Percentiles rank a stretch among this genome's conserved stretches.
These are phyloP conservation scores for Drosophila kurseongensis DNA, from an alignment of 1,140 invertebrate species.

Conservation along the genomic window DNA sequence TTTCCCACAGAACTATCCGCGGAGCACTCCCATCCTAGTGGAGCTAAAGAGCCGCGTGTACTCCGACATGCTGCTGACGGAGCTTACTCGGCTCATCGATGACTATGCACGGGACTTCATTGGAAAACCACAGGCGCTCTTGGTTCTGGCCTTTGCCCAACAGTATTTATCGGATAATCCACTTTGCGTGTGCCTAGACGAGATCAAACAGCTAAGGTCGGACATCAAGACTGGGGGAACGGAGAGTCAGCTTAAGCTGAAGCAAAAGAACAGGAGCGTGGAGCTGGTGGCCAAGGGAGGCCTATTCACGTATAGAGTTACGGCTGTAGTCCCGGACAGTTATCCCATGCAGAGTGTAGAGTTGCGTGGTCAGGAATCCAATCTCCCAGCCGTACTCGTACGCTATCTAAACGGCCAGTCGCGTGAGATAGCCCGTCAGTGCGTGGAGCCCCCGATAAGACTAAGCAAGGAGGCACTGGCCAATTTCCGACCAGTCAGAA, in stretches of 20 bases:
- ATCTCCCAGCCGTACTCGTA: slow-evolving; percentile 88
- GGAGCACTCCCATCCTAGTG: slow-evolving; percentile 86
- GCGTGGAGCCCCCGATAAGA: slow-evolving; percentile 89
- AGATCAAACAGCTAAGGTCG: slow-evolving; percentile 88
- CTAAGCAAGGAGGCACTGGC: slow-evolving; percentile 84
- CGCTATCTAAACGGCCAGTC: slow-evolving; percentile 88
- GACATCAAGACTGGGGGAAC: slow-evolving; percentile 76
- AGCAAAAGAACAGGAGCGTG: slow-evolving; percentile 89
- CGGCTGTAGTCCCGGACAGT: slow-evolving; percentile 87
- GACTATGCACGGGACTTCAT: slow-evolving; percentile 86
- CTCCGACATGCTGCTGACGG: slow-evolving; percentile 87
- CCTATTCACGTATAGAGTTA: slow-evolving; percentile 87
- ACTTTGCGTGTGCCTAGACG: slow-evolving; percentile 90
- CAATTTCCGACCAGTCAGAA: slow-evolving; percentile 87
- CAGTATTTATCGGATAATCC: slow-evolving; percentile 90
- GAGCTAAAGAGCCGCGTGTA: slow-evolving; percentile 91
- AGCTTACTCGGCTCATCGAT: slow-evolving; percentile 88
- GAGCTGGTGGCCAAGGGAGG: slow-evolving; percentile 87
- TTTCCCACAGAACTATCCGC: slow-evolving; percentile 88
- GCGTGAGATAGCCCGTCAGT: slow-evolving; percentile 89
- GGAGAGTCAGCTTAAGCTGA: slow-evolving; percentile 86
- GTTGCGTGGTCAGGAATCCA: slow-evolving; percentile 88
- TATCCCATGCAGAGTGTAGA: slow-evolving; percentile 87
- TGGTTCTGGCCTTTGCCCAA: slow-evolving; percentile 87
- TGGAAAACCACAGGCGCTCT: slow-evolving; percentile 87